Evolutionary conservation across 2,888 invertebrate genomes (phyloP), one percentile per base, ranked within the genome.

Genomic region (Trachelus iudaicus): DNA sequence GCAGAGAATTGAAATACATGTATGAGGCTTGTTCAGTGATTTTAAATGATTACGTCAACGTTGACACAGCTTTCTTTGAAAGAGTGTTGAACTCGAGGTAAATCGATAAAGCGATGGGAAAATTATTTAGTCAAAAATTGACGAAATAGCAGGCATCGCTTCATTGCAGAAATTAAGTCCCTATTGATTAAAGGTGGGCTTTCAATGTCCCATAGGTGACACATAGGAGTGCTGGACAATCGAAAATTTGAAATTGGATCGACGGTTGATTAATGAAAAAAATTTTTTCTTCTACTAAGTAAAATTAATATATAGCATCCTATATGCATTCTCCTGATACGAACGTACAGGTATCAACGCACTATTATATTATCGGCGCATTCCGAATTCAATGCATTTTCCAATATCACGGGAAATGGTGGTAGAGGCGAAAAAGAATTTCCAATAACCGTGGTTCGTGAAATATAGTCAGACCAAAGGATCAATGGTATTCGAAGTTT

Each of bases 371-470:
- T 31, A 68, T 30, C 40, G 9, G 23, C 30, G 34, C 56, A 75
- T 75, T 68, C 11, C n/a, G 75, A 34, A 71, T 71, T 71, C 71
- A 71, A 71, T 37, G 75, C 79, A 71, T 79, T 77, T 79, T 69
- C 77, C 79, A 77, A 79, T 79, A 79, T 77, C 77, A 73, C 69
- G 73, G 34, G 56, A 74, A 73, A 33, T 74, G 75, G 68, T 56
- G 34, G 71, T 69, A 73, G 75, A 79, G 73, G 73, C 73, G 78
- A 75, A 81, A 85, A 85, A 81, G 81, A 83, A 82, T 84, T 85
- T 83, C 82, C 84, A 84, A 85, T 85, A 83, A 83, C 81, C 78
- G 79, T 81, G 83, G 81, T 82, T 81, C 56, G 74, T 80, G 80
- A 81, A 73, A 78, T 76, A 75, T 77, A 77, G 78, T 73, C 76